Evolutionary conservation across 1,140 invertebrate genomes (phyloP), one percentile per base, ranked within the genome.

Genomic region (Atta cephalotes): DNA sequence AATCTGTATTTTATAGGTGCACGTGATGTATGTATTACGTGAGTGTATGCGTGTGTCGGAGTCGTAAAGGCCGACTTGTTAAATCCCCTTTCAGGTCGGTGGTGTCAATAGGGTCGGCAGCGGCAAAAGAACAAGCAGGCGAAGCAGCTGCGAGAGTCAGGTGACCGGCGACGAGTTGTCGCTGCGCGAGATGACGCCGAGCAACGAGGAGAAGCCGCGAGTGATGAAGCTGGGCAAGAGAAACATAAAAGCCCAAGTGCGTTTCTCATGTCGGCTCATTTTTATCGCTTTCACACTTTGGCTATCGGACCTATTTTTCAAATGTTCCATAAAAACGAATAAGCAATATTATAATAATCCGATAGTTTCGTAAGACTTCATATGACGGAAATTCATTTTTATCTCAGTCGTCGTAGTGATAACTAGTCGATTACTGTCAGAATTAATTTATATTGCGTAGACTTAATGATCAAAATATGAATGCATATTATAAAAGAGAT

Each of bases 191-290:
- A 92, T 95, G 45, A 89, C 90, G 16, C 87, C 89, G 28, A 94
- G 93, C 70, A 91, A 93, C 35, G 96, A 96, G 74, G 96, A 96
- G 88, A 97, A 97, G 89, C 96, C 97, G 0, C 95, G 97, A 35
- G 96, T 97, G 60, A 97, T 97, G 45, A 96, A 96, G 91, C 98
- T 98, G 97, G 97, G 97, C 14, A 97, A 97, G 91, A 96, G 98
- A 85, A 98, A 98, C 95, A 98, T 97, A 92, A 98, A 98, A 95
- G 97, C 97, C 62, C 97, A 96, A 95, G 95, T 95, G 92, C 86
- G 80, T 84, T 21, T 16, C 18, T 31, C 3, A 72, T 9, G 6
- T 66, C 45, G 28, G 39, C 21, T 25, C 45, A 14, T 58, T 79
- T 68, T 79, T 31, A 78, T 18, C 2, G 5, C 39, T 45, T 66